phyloP scores from a whole-genome alignment of 35 echinoderm and acorn worm species.

The Lytechinus pictus region DNA sequence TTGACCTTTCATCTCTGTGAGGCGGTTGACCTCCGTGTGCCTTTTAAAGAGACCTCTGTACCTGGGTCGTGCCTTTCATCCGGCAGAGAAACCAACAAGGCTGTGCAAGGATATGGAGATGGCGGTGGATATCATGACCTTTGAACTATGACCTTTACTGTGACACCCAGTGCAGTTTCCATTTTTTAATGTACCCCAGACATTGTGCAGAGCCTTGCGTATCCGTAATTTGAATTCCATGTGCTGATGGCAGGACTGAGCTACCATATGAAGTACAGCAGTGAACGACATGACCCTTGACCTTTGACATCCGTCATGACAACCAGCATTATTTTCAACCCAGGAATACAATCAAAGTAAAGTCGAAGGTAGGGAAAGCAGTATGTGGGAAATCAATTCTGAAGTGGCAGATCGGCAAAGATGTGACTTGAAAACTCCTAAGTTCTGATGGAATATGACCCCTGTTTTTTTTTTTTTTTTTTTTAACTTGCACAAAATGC shows the following conservation, averaged over 20 bases:
- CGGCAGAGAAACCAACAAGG: background rate
- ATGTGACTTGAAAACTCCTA: no score
- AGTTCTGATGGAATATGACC: no score
- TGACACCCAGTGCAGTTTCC: background rate
- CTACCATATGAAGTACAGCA: background rate
- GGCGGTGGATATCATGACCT: background rate
- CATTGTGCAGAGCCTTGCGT: background rate
- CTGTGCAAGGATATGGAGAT: constrained; percentile 6
- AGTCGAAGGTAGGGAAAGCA: no score
- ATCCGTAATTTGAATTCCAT: background rate
- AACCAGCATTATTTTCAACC: no score
- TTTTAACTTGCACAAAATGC: no score
- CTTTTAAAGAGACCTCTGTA: constrained; percentile 40
- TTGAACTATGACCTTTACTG: background rate
- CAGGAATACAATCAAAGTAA: no score
- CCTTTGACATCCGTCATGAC: no score
- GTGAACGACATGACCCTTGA: background rate
- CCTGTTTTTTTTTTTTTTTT: no score
- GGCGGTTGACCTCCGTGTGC: constrained; percentile 27
- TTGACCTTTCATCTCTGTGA: constrained; percentile 12
- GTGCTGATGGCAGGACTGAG: background rate
- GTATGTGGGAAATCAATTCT: no score
- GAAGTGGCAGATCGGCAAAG: no score
- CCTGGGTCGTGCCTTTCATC: constrained; percentile 21
- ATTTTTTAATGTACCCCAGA: background rate